Conservation (phyloP, 2,797 vertebrate species). For the Protonibea diacanthus region DNA sequence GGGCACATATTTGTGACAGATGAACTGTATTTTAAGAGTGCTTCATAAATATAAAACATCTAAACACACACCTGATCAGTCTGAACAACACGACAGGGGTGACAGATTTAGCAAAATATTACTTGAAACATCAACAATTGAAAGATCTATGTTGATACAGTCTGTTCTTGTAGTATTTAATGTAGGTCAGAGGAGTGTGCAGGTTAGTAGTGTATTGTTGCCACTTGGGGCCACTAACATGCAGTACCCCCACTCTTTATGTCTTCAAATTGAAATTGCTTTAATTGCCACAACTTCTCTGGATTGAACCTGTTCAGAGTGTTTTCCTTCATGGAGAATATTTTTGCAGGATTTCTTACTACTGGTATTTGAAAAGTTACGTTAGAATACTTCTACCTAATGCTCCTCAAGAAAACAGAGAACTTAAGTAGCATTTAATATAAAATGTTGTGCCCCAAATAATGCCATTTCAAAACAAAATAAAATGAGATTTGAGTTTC, state of each 20-base stretch:
- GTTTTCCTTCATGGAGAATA: not conserved
- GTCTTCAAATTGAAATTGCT: not conserved
- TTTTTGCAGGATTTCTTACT: not conserved
- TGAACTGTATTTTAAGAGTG: too few relatives aligned
- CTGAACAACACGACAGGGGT: too few relatives aligned
- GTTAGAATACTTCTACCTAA: not conserved
- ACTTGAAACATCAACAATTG: too few relatives aligned
- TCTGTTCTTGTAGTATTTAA: not conserved
- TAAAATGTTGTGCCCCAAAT: not conserved
- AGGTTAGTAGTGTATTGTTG: not conserved
- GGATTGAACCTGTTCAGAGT: not conserved
- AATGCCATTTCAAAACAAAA: not conserved
- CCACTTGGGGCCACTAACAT: constrained; percentile 19
- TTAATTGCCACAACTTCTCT: not conserved
- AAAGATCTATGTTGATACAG: not conserved
- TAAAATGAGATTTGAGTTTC: not conserved
- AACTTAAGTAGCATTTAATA: not conserved
- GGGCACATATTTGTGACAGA: not conserved
- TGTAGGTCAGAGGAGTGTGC: not conserved
- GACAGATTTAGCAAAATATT: too few relatives aligned
- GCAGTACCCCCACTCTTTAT: not conserved
- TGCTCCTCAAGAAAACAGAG: not conserved
- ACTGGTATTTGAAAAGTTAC: constrained; percentile 6
- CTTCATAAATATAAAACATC: too few relatives aligned
- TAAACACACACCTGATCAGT: too few relatives aligned